These are phyloP conservation scores for Trichogramma dendrolimi DNA, from an alignment of 2,888 invertebrate genomes.

Conservation along the genomic window DNA sequence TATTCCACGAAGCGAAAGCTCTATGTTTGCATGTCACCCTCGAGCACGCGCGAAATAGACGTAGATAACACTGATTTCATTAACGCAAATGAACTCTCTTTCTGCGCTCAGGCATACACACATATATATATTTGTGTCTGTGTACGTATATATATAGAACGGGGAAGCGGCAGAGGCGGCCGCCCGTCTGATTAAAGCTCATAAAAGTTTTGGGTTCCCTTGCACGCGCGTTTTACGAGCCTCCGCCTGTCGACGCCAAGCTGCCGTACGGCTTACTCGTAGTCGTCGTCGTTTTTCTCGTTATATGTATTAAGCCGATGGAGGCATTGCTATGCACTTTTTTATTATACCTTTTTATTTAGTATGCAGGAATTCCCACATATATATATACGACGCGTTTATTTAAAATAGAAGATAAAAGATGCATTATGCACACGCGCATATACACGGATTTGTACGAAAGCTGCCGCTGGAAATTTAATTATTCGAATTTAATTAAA, in stretches of 20 bases:
- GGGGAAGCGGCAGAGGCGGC: constrained; percentile 13
- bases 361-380: too few species aligned
- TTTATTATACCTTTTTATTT: too few species aligned
- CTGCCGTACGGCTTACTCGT: not conserved
- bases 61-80: constrained; percentile 51
- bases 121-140: too few species aligned
- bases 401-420: not conserved
- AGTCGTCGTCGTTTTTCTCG: too few species aligned
- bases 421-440: too few species aligned
- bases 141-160: too few species aligned
- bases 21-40: too few species aligned
- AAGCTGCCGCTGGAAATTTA: constrained; percentile 2
- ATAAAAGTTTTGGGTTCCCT: constrained; percentile 44
- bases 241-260: not conserved
- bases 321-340: too few species aligned
- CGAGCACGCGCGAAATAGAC: constrained; percentile 13
- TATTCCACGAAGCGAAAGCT: too few species aligned
- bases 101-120: constrained; percentile 33
- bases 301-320: too few species aligned
- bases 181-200: constrained; percentile 47
- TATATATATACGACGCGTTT: not conserved
- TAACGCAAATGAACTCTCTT: constrained; percentile 50
- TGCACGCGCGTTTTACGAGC: constrained; percentile 22
- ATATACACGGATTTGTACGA: too few species aligned
- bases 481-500: not conserved